Base-by-base conservation (phyloP, 2,797 vertebrate species). In the Microcaecilia unicolor region DNA sequence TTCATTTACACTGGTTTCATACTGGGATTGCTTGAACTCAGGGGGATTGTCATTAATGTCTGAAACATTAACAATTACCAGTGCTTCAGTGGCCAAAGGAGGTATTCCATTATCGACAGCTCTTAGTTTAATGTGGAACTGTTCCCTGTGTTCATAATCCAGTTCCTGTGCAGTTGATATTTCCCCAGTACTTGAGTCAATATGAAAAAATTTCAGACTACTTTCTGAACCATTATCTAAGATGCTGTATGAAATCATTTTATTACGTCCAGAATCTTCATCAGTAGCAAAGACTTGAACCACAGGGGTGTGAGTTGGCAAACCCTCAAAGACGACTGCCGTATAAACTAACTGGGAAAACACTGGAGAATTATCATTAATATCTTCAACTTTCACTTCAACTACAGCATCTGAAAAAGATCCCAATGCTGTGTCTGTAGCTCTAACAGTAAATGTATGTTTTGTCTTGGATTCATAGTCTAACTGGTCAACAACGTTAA, bases 1-100 rank as follows among this genome's bases (percentile, higher is more conserved):
- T 72, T 98, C 90, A 19, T 93, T 91, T 25, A 99, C 71, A 9
- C 81, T 87, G 27, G 91, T 87, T 40, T 87, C 80, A 19, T 94
- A 99, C n/a, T 82, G 81, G 25, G 85, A 56, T 49, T 79, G 83
- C 15, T 72, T 83, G 51, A 99, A 99, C 61, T 84, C 73, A 1
- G 96, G 94, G 14, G 92, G 88, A 27, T 98, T 98, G 70, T 99
- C 94, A 22, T 99, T 99, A 44, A 98, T 64, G 38, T 99, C 93
- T 0, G 82, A 83, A 35, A 98, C 72, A 18, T 88, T 86, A 3
- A 98, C 41, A 0, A 82, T 66, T 21, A 99, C 80, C 4, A 78
- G 49, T 10, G 79, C 78, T 42, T 97, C 91, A 0, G 78, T 79
- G 17, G 83, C 92, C 3, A 91, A 81, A 0, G 88, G 70, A 19